A percentile compares a stretch with the other conserved stretches of the same genome.
Conservation (phyloP, 2,113 vertebrate genomes). For the Xenopus borealis region DNA sequence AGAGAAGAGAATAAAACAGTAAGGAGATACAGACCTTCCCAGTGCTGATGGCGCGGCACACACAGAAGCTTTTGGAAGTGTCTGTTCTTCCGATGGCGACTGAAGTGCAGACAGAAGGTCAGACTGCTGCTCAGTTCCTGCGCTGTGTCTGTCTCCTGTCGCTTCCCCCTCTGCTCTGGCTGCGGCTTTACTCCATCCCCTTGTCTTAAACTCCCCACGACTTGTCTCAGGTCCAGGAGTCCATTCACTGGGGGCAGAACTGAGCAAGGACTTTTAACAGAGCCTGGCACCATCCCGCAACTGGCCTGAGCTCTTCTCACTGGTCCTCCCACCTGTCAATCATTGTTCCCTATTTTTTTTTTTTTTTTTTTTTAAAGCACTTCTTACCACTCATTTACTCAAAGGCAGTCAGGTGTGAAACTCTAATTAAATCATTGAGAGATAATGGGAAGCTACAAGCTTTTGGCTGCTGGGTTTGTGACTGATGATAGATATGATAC, state of each 20-base stretch:
- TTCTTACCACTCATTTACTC: conserved; percentile 57
- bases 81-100: not conserved
- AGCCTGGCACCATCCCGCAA: conserved; percentile 66
- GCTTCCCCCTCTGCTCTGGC: too few species aligned
- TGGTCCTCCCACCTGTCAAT: conserved; percentile 81
- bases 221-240: conserved; percentile 66
- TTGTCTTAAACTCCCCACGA: conserved; percentile 52
- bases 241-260: conserved; percentile 75
- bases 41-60: not conserved
- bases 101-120: not conserved
- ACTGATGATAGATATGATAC: conserved; percentile 17
- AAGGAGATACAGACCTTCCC: not conserved
- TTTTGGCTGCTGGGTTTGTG: not conserved
- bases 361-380: not conserved
- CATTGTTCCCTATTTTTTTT: conserved; percentile 55
- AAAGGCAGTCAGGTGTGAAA: conserved; percentile 54
- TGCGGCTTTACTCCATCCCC: conserved; percentile 27
- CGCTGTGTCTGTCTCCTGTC: too few species aligned
- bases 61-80: not conserved
- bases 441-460: conserved; percentile 40
- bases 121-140: not conserved
- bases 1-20: too few species aligned
- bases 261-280: conserved; percentile 84
- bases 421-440: conserved; percentile 53
- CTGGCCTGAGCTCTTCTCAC: conserved; percentile 66